Conservation (phyloP, 1,140 invertebrate species). For the Halictus rubicundus region DNA sequence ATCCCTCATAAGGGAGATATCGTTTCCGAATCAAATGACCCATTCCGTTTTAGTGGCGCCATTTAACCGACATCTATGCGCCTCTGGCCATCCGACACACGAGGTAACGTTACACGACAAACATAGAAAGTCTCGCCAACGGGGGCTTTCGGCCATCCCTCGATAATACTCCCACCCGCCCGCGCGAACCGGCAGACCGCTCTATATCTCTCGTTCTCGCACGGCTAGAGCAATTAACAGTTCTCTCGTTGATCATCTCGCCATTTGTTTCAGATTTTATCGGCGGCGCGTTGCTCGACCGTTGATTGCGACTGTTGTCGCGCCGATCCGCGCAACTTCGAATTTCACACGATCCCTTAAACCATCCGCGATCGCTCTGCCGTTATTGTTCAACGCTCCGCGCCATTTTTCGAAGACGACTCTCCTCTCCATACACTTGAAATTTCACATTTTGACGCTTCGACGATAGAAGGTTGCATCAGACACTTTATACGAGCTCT, state of each 20-base stretch:
- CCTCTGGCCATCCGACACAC: constrained; percentile 69
- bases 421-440: too few species aligned
- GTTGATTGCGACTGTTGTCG: not conserved
- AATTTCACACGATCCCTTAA: not conserved
- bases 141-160: constrained; percentile 65
- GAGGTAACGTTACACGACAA: constrained; percentile 64
- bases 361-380: too few species aligned
- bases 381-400: too few species aligned
- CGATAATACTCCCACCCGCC: constrained; percentile 27
- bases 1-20: constrained; percentile 79
- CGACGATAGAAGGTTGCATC: too few species aligned
- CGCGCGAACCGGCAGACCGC: not conserved
- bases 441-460: not conserved
- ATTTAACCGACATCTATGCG: constrained; percentile 77
- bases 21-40: constrained; percentile 79
- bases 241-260: constrained; percentile 35
- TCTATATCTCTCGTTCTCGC: not conserved
- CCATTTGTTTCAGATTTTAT: constrained; percentile 19
- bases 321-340: not conserved
- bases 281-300: not conserved
- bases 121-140: constrained; percentile 72
- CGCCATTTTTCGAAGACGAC: too few species aligned
- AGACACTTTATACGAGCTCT: too few species aligned
- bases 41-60: constrained; percentile 78
- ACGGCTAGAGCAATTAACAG: constrained; percentile 35